Conservation (phyloP, 2,113 vertebrate species). For the Barbus barbus region DNA sequence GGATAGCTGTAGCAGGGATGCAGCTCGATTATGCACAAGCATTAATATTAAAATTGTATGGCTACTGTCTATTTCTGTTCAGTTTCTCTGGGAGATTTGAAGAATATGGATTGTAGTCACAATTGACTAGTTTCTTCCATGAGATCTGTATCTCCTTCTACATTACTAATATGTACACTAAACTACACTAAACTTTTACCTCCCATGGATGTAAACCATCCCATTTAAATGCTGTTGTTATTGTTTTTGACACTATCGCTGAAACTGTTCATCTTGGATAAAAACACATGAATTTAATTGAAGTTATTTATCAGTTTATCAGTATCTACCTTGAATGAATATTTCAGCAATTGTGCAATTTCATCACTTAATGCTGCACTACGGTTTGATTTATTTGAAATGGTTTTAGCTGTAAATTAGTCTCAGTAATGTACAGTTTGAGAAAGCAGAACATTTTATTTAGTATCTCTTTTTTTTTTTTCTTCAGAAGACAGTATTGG, state of each 20-base stretch:
- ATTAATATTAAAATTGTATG: neutral
- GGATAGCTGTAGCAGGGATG: neutral
- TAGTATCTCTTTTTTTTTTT: neutral
- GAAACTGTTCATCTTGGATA: neutral
- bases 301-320: neutral
- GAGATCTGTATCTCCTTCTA: neutral
- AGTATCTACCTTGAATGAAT: neutral
- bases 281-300: neutral
- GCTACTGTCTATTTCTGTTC: neutral
- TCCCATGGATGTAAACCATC: neutral
- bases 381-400: conserved; percentile 11
- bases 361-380: conserved; percentile 13
- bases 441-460: conserved; percentile 34
- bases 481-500: conserved; percentile 27
- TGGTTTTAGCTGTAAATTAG: conserved; percentile 28
- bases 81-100: neutral
- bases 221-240: neutral
- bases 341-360: conserved; percentile 19
- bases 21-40: neutral
- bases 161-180: conserved; percentile 24
- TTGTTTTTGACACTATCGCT: neutral
- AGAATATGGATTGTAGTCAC: neutral
- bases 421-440: conserved; percentile 31
- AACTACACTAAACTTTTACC: neutral
- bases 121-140: neutral